These are phyloP conservation scores for Magallana gigas DNA, from an alignment of 1,140 invertebrate genomes.

Conservation along the genomic window DNA sequence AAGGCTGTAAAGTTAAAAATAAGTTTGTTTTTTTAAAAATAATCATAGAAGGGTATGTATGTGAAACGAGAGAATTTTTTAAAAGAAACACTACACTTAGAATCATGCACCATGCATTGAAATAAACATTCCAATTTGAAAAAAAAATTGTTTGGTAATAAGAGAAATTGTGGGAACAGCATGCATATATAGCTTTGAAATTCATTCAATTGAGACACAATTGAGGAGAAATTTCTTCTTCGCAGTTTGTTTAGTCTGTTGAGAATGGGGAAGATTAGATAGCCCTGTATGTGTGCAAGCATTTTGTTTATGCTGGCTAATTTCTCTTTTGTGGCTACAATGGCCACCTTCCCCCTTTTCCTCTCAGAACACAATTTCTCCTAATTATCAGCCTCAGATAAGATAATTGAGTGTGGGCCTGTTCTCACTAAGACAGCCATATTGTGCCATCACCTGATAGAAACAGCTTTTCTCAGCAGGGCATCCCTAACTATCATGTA, in stretches of 20 bases:
- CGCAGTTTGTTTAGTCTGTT: constrained; percentile 20
- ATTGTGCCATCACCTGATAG: constrained; percentile 12
- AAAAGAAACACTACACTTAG: too few species aligned
- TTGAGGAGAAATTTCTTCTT: constrained; percentile 25
- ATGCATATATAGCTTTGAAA: constrained; percentile 22
- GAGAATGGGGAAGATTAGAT: neutral
- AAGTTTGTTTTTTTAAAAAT: too few species aligned
- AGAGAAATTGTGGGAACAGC: neutral
- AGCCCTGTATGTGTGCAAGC: constrained; percentile 23
- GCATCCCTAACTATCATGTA: neutral
- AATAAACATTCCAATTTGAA: too few species aligned
- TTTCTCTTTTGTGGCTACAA: constrained; percentile 22
- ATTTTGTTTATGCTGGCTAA: constrained; percentile 29
- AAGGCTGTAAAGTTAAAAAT: too few species aligned
- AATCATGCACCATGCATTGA: too few species aligned
- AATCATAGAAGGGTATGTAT: too few species aligned
- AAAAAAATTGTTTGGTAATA: neutral
- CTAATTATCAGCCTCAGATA: constrained; percentile 36
- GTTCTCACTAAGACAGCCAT: constrained; percentile 21
- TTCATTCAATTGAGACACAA: constrained; percentile 25
- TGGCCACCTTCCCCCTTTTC: constrained; percentile 10
- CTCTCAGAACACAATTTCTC: constrained; percentile 22
- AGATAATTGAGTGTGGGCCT: constrained; percentile 26
- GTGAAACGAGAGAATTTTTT: too few species aligned
- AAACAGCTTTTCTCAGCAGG: constrained; percentile 4